phyloP scores from a whole-genome alignment of 2,888 invertebrate species.

The Lysandra coridon region DNA sequence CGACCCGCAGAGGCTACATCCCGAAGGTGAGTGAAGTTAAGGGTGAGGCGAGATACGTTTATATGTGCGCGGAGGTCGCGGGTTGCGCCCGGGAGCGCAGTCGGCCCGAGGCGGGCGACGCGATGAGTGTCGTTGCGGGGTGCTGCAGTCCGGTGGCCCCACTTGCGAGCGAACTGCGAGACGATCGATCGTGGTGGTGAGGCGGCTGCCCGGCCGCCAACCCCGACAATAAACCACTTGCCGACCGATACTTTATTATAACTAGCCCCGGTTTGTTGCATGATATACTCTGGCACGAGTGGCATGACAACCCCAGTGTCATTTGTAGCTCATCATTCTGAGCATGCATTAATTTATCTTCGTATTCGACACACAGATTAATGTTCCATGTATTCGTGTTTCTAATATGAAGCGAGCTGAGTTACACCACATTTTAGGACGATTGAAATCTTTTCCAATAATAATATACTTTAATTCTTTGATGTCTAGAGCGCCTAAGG shows the following conservation, averaged over 20 bases:
- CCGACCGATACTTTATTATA: conserved; percentile 3
- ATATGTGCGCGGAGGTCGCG: conserved; percentile 53
- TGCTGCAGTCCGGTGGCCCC: conserved; percentile 36
- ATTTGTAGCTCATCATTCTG: conserved; percentile 42
- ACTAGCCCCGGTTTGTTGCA: conserved; percentile 4
- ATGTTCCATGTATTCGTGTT: conserved; percentile 30
- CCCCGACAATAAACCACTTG: conserved; percentile 33
- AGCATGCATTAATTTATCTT: conserved; percentile 38
- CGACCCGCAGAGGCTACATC: conserved; percentile 94
- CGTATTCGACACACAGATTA: conserved; percentile 37
- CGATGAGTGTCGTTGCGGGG: conserved; percentile 44
- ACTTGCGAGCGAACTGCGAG: background rate
- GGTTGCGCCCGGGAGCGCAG: conserved; percentile 35
- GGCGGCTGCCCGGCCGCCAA: conserved; percentile 41
- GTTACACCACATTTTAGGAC: background rate
- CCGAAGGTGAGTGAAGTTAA: conserved; percentile 87
- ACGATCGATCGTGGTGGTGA: conserved; percentile 43
- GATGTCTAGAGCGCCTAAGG: background rate
- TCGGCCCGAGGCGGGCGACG: conserved; percentile 42
- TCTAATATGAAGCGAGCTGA: background rate
- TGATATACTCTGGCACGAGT: conserved; percentile 11
- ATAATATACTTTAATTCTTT: background rate
- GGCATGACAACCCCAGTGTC: conserved; percentile 38
- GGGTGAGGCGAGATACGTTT: conserved; percentile 47
- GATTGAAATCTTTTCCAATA: conserved; percentile 4